Evolutionary conservation across 2,888 invertebrate genomes (phyloP).

Genomic region (Dynastes hyllus): DNA sequence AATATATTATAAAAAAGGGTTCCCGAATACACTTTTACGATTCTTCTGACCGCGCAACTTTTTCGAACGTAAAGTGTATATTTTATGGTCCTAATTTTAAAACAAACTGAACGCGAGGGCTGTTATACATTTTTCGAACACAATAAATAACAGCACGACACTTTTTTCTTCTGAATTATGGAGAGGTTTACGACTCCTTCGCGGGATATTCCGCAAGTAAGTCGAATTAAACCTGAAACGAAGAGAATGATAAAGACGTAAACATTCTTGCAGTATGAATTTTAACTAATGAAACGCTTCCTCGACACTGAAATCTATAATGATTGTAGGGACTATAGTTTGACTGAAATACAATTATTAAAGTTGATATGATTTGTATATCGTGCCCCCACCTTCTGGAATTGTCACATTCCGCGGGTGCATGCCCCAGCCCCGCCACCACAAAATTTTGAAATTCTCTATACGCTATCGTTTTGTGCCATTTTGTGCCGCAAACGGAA

Average conservation of each 20-base stretch:
- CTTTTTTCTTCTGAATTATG: constrained; percentile 11
- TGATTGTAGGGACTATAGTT: too few species aligned
- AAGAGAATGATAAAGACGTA: neutral
- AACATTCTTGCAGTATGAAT: neutral
- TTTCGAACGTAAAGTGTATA: constrained; percentile 25
- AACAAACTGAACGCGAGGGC: constrained; percentile 26
- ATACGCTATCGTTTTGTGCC: too few species aligned
- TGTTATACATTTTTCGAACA: constrained; percentile 32
- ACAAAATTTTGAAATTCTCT: too few species aligned
- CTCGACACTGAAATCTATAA: too few species aligned
- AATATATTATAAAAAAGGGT: constrained; percentile 42
- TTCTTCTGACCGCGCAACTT: constrained; percentile 27
- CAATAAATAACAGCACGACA: constrained; percentile 19
- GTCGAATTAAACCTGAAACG: neutral
- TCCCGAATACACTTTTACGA: constrained; percentile 29
- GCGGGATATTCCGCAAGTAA: neutral
- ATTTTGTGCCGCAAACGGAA: too few species aligned
- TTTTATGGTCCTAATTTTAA: constrained; percentile 39
- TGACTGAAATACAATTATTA: too few species aligned
- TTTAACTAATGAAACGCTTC: neutral
- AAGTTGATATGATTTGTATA: too few species aligned
- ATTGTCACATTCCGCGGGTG: too few species aligned
- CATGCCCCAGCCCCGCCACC: too few species aligned
- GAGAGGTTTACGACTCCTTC: constrained; percentile 17
- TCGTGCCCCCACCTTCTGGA: too few species aligned